Evolutionary conservation across 2,113 vertebrate genomes (phyloP), one percentile per base, ranked within the genome.

Genomic region (Grantiella picta): DNA sequence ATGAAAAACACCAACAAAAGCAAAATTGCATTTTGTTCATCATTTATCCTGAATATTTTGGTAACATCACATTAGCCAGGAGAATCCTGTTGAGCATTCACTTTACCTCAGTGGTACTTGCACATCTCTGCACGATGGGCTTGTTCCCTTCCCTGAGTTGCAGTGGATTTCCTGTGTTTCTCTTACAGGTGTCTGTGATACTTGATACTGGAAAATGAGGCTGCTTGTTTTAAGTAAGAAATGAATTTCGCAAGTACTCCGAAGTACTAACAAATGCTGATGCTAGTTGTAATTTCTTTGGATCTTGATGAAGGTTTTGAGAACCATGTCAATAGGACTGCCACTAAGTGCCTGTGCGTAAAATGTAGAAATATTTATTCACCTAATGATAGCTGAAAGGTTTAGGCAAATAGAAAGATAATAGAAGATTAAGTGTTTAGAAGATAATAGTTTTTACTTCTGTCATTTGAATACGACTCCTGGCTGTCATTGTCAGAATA

Each of bases 401-500:
- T 87, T 96, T 78, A 60, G 60, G 42, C 36, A 89, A 91, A 53
- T 78, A 71, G 40, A 35, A 88, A 73, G 63, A 82, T 89, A 89
- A 82, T 68, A 82, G 44, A 52, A 73, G 61, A 89, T 82, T 47
- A 54, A 31, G 35, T 53, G 50, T 87, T 87, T 82, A 78, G 69
- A 95, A 95, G 66, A 76, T 92, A 94, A 81, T 82, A 91, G 45
- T 79, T 79, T 71, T 52, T 45, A 72, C 27, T 91, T 82, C 16
- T 76, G 1, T 42, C 2, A 3, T 93, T 80, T 86, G 33, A 88
- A 36, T 88, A 29, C n/a, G 79, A 53, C 71, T 87, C 10, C 65
- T 81, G 54, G 72, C 63, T 87, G 73, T 92, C 68, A 45, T 25
- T 75, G 64, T 65, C 69, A 79, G 86, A 90, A 61, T 77, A 27